phyloP scores from a whole-genome alignment of 2,888 invertebrate genomes.

The Drosophila hamatofila region DNA sequence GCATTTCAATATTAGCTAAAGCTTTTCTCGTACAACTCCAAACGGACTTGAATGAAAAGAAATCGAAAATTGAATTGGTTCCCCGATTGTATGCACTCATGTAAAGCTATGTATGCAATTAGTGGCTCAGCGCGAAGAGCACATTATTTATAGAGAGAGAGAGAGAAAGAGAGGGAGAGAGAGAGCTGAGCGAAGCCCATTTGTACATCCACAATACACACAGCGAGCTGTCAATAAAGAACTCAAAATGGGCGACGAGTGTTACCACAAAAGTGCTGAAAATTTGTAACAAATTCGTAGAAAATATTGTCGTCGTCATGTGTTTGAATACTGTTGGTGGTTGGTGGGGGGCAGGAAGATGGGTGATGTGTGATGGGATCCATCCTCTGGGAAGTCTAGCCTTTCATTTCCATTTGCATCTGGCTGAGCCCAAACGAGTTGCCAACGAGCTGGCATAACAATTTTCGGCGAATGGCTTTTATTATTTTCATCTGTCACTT shows the following conservation, averaged over 20 bases:
- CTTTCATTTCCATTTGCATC: constrained; percentile 30
- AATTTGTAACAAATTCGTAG: constrained; percentile 57
- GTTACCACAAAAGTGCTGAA: constrained; percentile 62
- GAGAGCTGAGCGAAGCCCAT: neutral
- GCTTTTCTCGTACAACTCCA: neutral
- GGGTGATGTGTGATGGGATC: neutral
- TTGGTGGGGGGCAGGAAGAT: neutral
- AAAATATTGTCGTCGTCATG: constrained; percentile 44
- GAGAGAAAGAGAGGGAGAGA: too few relatives aligned
- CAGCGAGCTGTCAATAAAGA: constrained; percentile 49
- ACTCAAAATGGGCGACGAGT: constrained; percentile 40
- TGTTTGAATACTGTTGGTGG: too few relatives aligned
- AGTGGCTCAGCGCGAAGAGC: neutral
- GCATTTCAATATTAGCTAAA: neutral
- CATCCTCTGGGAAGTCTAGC: neutral
- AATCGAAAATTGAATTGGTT: neutral
- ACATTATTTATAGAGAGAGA: neutral
- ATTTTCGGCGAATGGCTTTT: constrained; percentile 59
- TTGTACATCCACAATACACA: constrained; percentile 8
- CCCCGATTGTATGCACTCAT: neutral
- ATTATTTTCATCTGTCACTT: constrained; percentile 70
- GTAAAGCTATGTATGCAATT: constrained; percentile 9
- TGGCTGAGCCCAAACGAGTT: constrained; percentile 15
- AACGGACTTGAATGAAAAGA: neutral
- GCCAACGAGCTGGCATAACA: constrained; percentile 44